Conservation (phyloP, 2,888 invertebrate species). For the Torymus auratus region DNA sequence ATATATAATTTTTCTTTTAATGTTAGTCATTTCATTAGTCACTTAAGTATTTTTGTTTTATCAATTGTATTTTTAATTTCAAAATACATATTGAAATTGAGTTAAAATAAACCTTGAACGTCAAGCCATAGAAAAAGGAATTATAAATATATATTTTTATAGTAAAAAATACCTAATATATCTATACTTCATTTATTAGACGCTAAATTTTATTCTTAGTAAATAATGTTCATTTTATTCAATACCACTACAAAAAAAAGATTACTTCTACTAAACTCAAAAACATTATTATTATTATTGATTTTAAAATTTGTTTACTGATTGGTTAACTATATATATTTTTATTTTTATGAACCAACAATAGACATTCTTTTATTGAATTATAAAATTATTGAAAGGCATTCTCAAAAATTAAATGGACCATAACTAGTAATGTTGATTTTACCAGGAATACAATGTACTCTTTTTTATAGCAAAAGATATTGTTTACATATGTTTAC, state of each 20-base stretch:
- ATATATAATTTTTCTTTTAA: conserved; percentile 45
- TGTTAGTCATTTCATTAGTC: conserved; percentile 46
- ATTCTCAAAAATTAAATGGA: no score
- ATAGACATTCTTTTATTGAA: conserved; percentile 20
- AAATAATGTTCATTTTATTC: conserved; percentile 61
- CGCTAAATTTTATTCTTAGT: conserved; percentile 63
- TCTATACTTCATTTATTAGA: conserved; percentile 69
- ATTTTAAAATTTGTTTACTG: no score
- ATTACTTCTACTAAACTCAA: conserved; percentile 23
- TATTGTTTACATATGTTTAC: no score
- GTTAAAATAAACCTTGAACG: conserved; percentile 7
- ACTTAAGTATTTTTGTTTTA: conserved; percentile 23
- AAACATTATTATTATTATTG: no score
- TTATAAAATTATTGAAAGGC: conserved; percentile 15
- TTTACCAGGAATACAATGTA: no score
- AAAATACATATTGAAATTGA: conserved; percentile 19
- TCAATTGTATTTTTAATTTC: conserved; percentile 20
- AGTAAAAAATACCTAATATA: conserved; percentile 24
- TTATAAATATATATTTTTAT: background rate
- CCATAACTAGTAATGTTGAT: no score
- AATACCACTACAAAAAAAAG: conserved; percentile 60
- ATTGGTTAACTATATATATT: background rate
- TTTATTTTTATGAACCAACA: conserved; percentile 22
- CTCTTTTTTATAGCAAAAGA: no score
- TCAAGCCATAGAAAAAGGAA: conserved; percentile 54